Base-by-base conservation (phyloP, 2,797 vertebrate species). In the Aldrovandia affinis region DNA sequence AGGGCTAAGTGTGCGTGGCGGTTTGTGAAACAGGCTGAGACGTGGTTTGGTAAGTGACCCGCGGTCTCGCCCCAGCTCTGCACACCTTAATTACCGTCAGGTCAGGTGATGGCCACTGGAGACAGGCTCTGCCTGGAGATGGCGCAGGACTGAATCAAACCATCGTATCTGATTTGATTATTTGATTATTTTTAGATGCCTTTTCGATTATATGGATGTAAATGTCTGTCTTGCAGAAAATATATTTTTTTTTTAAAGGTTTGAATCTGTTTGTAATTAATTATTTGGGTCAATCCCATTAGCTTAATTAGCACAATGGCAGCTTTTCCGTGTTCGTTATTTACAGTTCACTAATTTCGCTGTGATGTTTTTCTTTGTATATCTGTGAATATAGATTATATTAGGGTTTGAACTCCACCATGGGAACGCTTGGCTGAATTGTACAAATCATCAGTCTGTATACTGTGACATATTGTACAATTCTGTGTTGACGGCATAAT, bases 61-160 rank as follows among this genome's bases (percentile, higher is more conserved):
- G 3, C 42, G n/a, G 39, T 8, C 25, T 10, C n/a, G 25, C 73
- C 73, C 12, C 73, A 10, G 42, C 25, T n/a, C 25, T n/a, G 73
- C 42, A 28, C 73, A 77, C 42, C 42, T 77, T 77, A 47, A 77
- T 77, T 77, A 77, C n/a, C 25, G 42, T 18, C 73, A 39, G 39
- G 73, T 77, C 39, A n/a, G 73, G 73, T 47, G 39, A 42, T 9
- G 73, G 47, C 39, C 73, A 3, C 20, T 10, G 20, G 3, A 18
- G 25, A 12, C 42, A 4, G 18, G 22, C 2, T 22, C 36, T 7
- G 9, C 20, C 0, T 8, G 14, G 20, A 28, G n/a, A 2, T 1
- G 63, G 68, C 0, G 68, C 33, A 18, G 18, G 30, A 42, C 15
- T 1, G n/a, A n/a, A n/a, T n/a, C n/a, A n/a, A n/a, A n/a, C n/a